phyloP scores from a whole-genome alignment of 2,797 vertebrate species.

The Fistularia tabacaria region DNA sequence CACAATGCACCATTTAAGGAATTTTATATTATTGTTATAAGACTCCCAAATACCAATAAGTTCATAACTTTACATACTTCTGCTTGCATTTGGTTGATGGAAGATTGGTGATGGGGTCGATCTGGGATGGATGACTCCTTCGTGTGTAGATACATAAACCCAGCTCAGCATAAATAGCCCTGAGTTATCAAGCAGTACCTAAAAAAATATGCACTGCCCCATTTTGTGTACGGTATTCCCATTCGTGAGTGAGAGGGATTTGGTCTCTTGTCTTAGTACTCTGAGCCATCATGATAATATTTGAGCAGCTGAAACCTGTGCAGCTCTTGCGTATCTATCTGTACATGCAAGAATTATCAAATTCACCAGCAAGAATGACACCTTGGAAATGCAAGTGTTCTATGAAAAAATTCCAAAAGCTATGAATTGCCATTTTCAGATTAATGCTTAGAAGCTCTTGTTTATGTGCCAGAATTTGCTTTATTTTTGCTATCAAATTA shows the following conservation, averaged over 20 bases:
- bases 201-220: slow-evolving; percentile 56
- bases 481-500: background rate
- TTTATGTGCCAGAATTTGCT: no score
- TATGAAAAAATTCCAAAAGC: no score
- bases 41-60: slow-evolving; percentile 34
- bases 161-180: slow-evolving; percentile 56
- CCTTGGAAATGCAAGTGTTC: no score
- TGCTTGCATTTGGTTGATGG: slow-evolving; percentile 45
- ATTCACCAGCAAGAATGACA: no score
- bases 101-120: slow-evolving; percentile 44
- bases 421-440: no score
- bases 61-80: slow-evolving; percentile 42
- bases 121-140: slow-evolving; percentile 59
- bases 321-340: no score
- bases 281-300: slow-evolving; percentile 14
- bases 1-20: no score
- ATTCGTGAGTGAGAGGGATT: slow-evolving; percentile 47
- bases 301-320: no score
- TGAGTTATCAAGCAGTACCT: slow-evolving; percentile 51
- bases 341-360: no score
- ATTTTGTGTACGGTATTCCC: slow-evolving; percentile 28
- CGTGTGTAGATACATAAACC: slow-evolving; percentile 57
- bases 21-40: slow-evolving; percentile 26
- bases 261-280: slow-evolving; percentile 39
- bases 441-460: no score